A percentile compares a stretch with the other conserved stretches of the same genome.
Evolutionary conservation across 2,113 vertebrate species (phyloP).

Genomic region (Ascaphus truei): DNA sequence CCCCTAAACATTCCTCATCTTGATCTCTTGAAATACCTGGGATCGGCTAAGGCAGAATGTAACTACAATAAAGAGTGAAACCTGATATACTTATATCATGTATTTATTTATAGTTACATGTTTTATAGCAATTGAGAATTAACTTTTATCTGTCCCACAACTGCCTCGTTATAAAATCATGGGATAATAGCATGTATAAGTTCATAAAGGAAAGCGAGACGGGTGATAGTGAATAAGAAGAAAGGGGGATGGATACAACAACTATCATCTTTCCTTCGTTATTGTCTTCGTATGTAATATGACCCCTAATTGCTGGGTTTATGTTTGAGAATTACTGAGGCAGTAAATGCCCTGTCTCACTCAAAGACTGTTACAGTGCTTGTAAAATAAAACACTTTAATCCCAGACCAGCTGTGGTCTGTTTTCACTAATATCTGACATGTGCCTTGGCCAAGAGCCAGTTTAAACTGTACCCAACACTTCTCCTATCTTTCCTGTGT

Average conservation of each 20-base stretch:
- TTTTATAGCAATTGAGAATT: not conserved
- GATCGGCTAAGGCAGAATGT: not conserved
- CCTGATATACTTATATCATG: no score
- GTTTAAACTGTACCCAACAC: constrained; percentile 50
- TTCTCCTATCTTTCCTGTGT: constrained; percentile 50
- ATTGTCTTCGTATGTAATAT: constrained; percentile 41
- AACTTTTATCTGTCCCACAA: not conserved
- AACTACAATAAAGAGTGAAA: not conserved
- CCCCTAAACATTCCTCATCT: no score
- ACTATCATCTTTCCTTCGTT: constrained; percentile 21
- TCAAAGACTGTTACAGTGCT: constrained; percentile 35
- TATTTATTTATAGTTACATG: not conserved
- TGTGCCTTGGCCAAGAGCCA: constrained; percentile 58
- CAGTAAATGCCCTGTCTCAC: constrained; percentile 21
- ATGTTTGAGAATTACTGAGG: constrained; percentile 41
- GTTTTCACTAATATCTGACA: constrained; percentile 76
- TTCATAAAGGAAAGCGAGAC: not conserved
- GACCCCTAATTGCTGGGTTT: constrained; percentile 40
- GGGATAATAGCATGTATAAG: not conserved
- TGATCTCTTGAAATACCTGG: no score
- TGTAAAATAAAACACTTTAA: constrained; percentile 31
- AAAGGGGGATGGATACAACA: not conserved
- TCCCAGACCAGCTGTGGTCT: constrained; percentile 66
- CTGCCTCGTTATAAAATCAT: not conserved
- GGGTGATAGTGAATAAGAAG: not conserved